Evolutionary conservation across 2,113 vertebrate species (phyloP).

Genomic region (Malurus cyaneus): DNA sequence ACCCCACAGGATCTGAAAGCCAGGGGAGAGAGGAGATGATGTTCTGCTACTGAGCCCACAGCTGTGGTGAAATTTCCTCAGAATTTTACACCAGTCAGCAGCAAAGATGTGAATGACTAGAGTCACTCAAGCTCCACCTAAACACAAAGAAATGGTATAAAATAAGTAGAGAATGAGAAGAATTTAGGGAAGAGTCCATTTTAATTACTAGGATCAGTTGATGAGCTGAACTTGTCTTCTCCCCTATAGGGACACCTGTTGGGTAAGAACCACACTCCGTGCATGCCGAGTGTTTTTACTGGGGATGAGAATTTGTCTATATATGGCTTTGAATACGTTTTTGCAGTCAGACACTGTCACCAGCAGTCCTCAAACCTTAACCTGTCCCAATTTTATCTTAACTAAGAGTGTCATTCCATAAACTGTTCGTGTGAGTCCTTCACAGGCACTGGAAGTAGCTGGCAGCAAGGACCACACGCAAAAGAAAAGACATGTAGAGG

Average conservation of each 20-base stretch:
- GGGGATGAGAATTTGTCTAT: background rate
- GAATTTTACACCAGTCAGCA: no score
- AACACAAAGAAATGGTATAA: no score
- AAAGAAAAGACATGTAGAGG: background rate
- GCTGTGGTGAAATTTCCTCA: no score
- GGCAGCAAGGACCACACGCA: background rate
- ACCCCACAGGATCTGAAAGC: no score
- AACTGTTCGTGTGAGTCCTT: background rate
- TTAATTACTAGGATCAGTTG: no score
- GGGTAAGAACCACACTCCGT: background rate
- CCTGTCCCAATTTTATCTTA: background rate
- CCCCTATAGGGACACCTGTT: rapidly evolving
- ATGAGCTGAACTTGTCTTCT: no score
- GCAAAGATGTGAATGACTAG: no score
- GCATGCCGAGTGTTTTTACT: background rate
- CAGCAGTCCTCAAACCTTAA: background rate
- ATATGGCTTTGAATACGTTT: background rate
- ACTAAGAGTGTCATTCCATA: background rate
- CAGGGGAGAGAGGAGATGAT: no score
- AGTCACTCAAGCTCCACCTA: no score
- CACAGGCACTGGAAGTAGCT: rapidly evolving
- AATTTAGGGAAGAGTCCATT: no score
- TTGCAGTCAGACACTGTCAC: background rate
- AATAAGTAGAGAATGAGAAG: no score
- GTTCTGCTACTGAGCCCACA: no score